Base-by-base conservation (phyloP, 2,797 vertebrate species). In the Halcyon chelicuti region DNA sequence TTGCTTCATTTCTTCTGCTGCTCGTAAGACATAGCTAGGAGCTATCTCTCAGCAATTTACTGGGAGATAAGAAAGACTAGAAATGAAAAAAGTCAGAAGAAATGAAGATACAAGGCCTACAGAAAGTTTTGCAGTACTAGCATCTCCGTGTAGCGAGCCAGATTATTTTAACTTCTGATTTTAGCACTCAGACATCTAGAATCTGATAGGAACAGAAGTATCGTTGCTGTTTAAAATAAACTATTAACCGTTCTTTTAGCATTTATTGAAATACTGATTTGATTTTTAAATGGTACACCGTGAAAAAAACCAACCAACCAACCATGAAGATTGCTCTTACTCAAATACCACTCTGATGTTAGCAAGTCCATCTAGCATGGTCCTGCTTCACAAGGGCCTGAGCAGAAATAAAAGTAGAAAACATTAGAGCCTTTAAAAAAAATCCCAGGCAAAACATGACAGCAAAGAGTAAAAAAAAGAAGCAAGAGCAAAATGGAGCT, bases 21-120 rank as follows among this genome's bases (percentile, higher is more conserved):
- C 74, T 86, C 14, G 0, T 55, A 68, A 86, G 51, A 44, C 26
- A 62, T 6, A 88, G 62, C 90, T 81, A 77, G 68, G 73, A 86
- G 66, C 73, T 26, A 3, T 63, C 63, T 68, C 88, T 66, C 71
- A 68, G 91, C 88, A 92, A 88, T 93, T 94, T 88, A 66, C 46
- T 73, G 55, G 25, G 37, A 93, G 80, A 79, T 78, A 25, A 44
- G 31, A 55, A 84, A 68, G 62, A 58, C 14, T 66, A 37, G 71
- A 72, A 93, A 84, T 58, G 55, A 55, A 55, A 55, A 72, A 66
- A 96, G 66, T 61, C 93, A 81, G 62, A 92, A 86, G 60, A 88
- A 94, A 70, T 82, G 51, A 88, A 88, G 86, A 78, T 7, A 72
- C 35, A 63, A 88, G 61, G 72, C 57, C 93, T 82, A 55, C 44